Evolutionary conservation across 2,888 invertebrate species (phyloP).

Genomic region (Buathra laborator): DNA sequence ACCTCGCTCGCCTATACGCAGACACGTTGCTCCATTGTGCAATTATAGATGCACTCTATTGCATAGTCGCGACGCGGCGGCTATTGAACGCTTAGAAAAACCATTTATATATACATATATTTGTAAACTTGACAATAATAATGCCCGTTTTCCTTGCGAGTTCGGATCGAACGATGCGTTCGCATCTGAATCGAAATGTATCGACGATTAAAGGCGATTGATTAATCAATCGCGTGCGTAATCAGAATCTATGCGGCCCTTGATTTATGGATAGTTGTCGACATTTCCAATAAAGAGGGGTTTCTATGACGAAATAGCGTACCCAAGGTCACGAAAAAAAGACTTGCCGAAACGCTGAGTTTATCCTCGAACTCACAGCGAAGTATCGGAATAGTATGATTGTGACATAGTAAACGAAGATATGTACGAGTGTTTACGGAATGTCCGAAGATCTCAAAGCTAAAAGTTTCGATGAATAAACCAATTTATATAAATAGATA

Average conservation of each 20-base stretch:
- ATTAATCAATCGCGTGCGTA: background rate
- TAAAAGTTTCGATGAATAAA: too few species aligned
- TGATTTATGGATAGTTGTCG: too few species aligned
- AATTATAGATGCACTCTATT: slow-evolving; percentile 25
- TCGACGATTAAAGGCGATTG: background rate
- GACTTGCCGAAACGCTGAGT: too few species aligned
- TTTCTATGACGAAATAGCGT: too few species aligned
- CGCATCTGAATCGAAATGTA: background rate
- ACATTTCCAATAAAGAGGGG: too few species aligned
- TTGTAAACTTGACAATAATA: background rate
- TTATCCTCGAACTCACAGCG: too few species aligned
- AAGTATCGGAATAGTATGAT: too few species aligned
- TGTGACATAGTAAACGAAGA: too few species aligned
- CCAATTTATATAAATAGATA: too few species aligned
- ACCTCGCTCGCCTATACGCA: background rate
- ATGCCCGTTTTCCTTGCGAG: background rate
- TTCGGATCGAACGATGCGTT: background rate
- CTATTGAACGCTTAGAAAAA: background rate
- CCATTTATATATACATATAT: background rate
- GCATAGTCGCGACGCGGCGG: background rate
- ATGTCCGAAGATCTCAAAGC: too few species aligned
- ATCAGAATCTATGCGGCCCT: background rate
- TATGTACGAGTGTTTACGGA: too few species aligned
- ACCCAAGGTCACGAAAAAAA: too few species aligned
- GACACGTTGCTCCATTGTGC: slow-evolving; percentile 28